Evolutionary conservation across 1,140 invertebrate species (phyloP), one percentile per base, ranked within the genome.

Genomic region (Pseudobourletiella spinata): DNA sequence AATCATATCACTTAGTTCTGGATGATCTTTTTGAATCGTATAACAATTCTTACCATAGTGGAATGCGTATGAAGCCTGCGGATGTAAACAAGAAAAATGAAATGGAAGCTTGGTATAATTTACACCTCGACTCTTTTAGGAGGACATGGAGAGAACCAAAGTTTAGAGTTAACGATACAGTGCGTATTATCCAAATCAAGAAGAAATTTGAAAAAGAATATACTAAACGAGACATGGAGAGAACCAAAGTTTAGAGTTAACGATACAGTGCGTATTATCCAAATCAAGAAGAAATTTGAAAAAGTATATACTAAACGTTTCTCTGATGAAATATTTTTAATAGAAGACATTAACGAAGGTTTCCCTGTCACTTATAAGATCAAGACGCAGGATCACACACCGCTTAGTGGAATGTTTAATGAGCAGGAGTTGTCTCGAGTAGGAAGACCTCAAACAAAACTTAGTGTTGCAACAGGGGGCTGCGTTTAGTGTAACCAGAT

Each of bases 171-270:
- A 32, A 48, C 18, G 58, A 59, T 16, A 15, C 24, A 3, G 58
- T 59, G 15, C 28, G 48, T 0, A 32, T 29, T 6, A 20, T 15
- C 74, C 73, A 96, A 35, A 20, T 29, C 8, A 64, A 60, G 24
- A 14, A 39, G 11, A 42, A 35, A 44, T 64, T 64, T 30, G 57
- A 59, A 32, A 59, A 64, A 46, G 63, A 57, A 18, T 60, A 64
- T 22, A 39, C 56, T 11, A 22, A 48, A 16, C 35, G 30, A 16
- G 29, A 25, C 18, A 61, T 26, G 44, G 28, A 59, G 22, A 39
- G 24, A 32, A 6, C 57, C 43, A 25, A 1, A 22, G 14, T 39
- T 52, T 20, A 51, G 39, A 51, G 4, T 51, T 32, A 32, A 48
- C 18, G 58, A 59, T 16, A 15, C 24, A 3, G 58, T 59, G 15